Evolutionary conservation across 2,888 invertebrate genomes (phyloP).

Genomic region (Imbricaverruca yamaguchii): DNA sequence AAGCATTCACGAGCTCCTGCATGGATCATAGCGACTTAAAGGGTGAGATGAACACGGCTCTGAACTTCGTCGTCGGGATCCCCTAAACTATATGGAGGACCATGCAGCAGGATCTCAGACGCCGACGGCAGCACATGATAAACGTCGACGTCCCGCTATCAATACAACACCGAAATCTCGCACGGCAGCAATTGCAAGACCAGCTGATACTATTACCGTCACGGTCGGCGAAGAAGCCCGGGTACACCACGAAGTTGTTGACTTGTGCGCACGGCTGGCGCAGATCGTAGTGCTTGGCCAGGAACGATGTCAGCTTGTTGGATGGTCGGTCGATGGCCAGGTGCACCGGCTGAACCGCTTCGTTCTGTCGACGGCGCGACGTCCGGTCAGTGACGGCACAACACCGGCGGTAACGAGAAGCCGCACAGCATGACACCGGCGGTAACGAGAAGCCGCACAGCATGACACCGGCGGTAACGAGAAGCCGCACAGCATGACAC

Average conservation of each 20-base stretch:
- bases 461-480: no score
- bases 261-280: slow-evolving; percentile 64
- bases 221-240: slow-evolving; percentile 58
- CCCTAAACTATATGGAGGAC: no score
- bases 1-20: no score
- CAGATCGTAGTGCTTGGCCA: slow-evolving; percentile 70
- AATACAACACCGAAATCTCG: no score
- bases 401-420: not conserved
- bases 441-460: not conserved
- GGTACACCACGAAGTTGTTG: slow-evolving; percentile 80
- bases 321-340: slow-evolving; percentile 92
- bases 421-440: not conserved
- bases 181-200: no score
- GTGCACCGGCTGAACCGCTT: slow-evolving; percentile 57
- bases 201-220: not conserved
- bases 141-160: no score
- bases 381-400: not conserved
- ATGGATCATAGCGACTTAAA: no score
- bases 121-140: no score
- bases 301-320: slow-evolving; percentile 73
- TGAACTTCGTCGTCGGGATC: no score
- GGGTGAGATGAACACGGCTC: no score
- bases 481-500: no score
- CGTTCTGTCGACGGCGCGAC: slow-evolving; percentile 50
- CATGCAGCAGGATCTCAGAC: no score